These are phyloP conservation scores for Eremophila alpestris DNA, from an alignment of 2,797 vertebrate species.

Conservation along the genomic window DNA sequence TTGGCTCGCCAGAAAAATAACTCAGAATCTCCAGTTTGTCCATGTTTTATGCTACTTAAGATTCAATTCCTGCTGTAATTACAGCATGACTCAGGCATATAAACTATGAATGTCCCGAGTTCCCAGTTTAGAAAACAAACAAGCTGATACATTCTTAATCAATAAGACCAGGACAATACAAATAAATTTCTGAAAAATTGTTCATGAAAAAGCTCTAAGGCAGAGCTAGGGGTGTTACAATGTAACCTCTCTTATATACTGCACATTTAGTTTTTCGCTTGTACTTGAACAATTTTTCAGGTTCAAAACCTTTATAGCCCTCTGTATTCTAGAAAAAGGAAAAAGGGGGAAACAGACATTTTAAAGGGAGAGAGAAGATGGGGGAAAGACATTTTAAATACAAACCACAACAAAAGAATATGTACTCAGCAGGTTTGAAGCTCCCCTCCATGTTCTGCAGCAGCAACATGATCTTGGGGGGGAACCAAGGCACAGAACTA, in stretches of 20 bases:
- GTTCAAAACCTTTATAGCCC: neutral
- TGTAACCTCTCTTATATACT: neutral
- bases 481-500: neutral
- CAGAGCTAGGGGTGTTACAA: neutral
- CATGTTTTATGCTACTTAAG: neutral
- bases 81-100: neutral
- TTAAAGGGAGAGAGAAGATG: neutral
- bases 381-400: neutral
- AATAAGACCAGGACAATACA: neutral
- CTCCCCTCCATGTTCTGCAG: neutral
- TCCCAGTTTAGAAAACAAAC: neutral
- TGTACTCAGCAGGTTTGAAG: neutral
- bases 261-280: neutral
- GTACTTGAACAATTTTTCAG: neutral
- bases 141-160: neutral
- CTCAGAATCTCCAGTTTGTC: neutral
- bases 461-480: fast-evolving
- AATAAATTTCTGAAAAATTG: neutral
- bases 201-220: neutral
- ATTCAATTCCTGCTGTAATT: neutral
- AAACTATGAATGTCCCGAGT: neutral
- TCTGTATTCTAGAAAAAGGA: neutral
- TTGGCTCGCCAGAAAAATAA: neutral
- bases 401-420: neutral
- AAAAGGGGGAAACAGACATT: neutral